These are phyloP conservation scores for Pseudomugil gertrudae DNA, from an alignment of 2,797 vertebrate species.

Conservation along the genomic window DNA sequence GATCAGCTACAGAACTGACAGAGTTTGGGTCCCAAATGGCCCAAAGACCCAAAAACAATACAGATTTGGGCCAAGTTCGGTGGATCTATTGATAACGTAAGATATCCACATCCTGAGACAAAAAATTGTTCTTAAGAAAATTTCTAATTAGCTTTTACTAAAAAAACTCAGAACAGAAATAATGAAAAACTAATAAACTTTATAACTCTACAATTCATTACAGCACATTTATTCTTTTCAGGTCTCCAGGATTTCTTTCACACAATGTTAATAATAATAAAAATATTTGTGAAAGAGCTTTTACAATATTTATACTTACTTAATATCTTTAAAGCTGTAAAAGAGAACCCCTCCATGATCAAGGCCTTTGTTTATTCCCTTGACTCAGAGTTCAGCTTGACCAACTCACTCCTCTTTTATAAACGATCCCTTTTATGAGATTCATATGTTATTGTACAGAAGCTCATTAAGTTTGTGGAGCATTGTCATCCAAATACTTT, in stretches of 20 bases:
- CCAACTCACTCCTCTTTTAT: slow-evolving; percentile 18
- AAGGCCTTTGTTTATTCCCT: background rate
- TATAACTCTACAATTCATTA: background rate
- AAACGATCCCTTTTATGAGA: slow-evolving; percentile 35
- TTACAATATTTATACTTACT: background rate
- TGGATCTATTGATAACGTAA: background rate
- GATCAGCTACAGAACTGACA: background rate
- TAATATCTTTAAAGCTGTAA: background rate
- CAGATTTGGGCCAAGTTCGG: background rate
- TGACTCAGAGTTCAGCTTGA: slow-evolving; percentile 1
- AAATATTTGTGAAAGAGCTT: background rate
- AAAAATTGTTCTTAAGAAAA: background rate
- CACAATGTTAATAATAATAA: too few species aligned
- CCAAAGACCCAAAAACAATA: background rate
- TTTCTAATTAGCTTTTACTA: too few species aligned
- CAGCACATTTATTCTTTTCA: too few species aligned
- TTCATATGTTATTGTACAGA: slow-evolving; percentile 43
- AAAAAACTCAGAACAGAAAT: background rate
- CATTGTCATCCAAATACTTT: slow-evolving; percentile 46
- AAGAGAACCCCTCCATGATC: background rate
- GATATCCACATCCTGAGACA: background rate
- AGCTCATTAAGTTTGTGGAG: slow-evolving; percentile 43
- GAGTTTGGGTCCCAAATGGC: slow-evolving; percentile 1
- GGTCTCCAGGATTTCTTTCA: too few species aligned
- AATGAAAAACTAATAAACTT: too few species aligned